Evolutionary conservation across 2,797 vertebrate genomes (phyloP), one percentile per base, ranked within the genome.

Genomic region (Epinephelus coioides): DNA sequence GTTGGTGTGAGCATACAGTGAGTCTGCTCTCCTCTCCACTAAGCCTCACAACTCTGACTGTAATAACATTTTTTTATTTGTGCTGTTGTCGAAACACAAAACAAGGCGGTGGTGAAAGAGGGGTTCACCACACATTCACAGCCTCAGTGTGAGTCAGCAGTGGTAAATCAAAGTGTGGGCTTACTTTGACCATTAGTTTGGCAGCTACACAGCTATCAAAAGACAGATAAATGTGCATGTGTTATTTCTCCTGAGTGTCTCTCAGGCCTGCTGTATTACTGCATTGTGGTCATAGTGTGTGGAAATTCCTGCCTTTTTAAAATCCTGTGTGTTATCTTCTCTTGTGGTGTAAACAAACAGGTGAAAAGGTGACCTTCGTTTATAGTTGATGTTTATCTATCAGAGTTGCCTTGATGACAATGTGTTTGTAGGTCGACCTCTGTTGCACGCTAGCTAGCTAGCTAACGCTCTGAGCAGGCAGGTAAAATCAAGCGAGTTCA

Each of bases 361-460:
- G 70, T 69, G 71, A 55, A 71, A 40, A 57, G 46, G 25, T 56
- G 61, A 74, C 66, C 30, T 34, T 71, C 55, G 64, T 79, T 64
- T 69, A 47, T 40, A 46, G 57, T 10, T 66, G 54, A 68, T 68
- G n/a, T 75, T 27, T 74, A 74, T 87, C 30, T 72, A 55, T 75
- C 71, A 34, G 75, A 79, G 73, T 82, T 73, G 83, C 86, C 80
- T 82, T 8, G 2, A 47, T 68, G 92, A 92, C 88, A 70, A 81
- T 86, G 83, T 61, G 86, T 90, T 85, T 67, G 79, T 53, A 34
- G 79, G 69, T 50, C 13, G 7, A 77, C 55, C 27, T 78, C 75
- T 85, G 84, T 82, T 88, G 89, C 87, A 85, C 68, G 69, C 72
- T 61, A 76, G 83, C 62, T 53, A 6, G 68, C 79, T 78, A 50